Conservation (phyloP, 2,888 invertebrate genomes). For the Linnaemya tessellans region DNA sequence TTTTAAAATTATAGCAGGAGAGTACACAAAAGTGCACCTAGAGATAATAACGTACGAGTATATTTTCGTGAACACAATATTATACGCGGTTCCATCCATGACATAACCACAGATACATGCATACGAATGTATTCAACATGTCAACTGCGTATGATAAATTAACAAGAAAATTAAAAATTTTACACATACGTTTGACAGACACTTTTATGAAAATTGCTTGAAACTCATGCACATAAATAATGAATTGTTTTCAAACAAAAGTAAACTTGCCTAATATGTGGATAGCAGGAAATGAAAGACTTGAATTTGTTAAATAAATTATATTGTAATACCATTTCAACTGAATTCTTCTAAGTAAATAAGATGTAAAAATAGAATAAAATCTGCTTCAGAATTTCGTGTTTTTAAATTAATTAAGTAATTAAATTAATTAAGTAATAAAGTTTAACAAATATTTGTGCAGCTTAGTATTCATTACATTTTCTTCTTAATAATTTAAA, state of each 20-base stretch:
- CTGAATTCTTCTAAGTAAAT: too few species aligned
- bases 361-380: not conserved
- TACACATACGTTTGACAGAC: conserved; percentile 37
- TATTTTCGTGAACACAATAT: not conserved
- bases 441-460: not conserved
- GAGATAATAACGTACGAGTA: too few species aligned
- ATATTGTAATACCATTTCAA: not conserved
- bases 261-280: not conserved
- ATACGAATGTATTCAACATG: not conserved
- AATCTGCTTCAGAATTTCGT: not conserved
- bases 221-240: not conserved
- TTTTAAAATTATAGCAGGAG: too few species aligned
- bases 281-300: not conserved
- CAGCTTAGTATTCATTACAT: not conserved
- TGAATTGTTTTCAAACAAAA: not conserved
- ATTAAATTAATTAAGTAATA: not conserved
- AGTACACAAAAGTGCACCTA: too few species aligned
- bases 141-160: conserved; percentile 42
- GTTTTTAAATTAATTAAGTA: not conserved
- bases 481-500: not conserved
- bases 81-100: not conserved
- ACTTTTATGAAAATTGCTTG: conserved; percentile 5
- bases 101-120: not conserved
- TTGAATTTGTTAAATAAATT: not conserved
- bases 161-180: conserved; percentile 3